These are phyloP conservation scores for Esox niger DNA, from an alignment of 2,113 vertebrate genomes.

Conservation along the genomic window DNA sequence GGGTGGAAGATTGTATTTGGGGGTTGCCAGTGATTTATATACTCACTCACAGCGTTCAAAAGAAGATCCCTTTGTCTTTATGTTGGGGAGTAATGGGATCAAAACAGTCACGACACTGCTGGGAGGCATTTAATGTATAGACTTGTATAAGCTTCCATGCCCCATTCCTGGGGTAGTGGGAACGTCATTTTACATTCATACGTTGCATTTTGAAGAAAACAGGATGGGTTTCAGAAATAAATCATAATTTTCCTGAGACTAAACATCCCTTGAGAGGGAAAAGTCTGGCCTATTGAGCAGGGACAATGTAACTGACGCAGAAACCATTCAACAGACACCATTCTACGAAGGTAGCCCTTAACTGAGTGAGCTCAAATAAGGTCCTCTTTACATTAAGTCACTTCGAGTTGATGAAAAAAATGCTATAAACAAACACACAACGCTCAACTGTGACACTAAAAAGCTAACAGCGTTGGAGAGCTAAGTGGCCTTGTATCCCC, in stretches of 20 bases:
- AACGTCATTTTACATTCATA: conserved; percentile 12
- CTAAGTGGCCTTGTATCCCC: no score
- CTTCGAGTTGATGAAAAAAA: conserved; percentile 12
- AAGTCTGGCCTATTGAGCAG: conserved; percentile 11
- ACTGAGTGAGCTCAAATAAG: not conserved
- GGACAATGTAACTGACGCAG: not conserved
- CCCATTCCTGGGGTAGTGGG: conserved; percentile 15
- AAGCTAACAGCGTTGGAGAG: no score
- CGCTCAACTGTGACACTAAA: no score
- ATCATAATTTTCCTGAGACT: conserved; percentile 20
- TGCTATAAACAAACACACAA: no score
- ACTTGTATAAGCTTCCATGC: no score
- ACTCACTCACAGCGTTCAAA: not conserved
- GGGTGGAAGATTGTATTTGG: not conserved
- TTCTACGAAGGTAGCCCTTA: not conserved
- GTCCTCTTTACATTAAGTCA: conserved; percentile 19
- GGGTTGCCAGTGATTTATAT: not conserved
- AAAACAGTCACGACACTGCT: not conserved
- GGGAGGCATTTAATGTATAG: no score
- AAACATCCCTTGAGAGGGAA: conserved; percentile 44
- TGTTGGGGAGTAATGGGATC: not conserved
- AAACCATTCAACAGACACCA: conserved; percentile 1
- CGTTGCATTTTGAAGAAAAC: conserved; percentile 27
- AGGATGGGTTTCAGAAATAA: conserved; percentile 38
- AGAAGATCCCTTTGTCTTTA: not conserved